Evolutionary conservation across 2,888 invertebrate genomes (phyloP), one percentile per base, ranked within the genome.

Genomic region (Camponotus fellah): DNA sequence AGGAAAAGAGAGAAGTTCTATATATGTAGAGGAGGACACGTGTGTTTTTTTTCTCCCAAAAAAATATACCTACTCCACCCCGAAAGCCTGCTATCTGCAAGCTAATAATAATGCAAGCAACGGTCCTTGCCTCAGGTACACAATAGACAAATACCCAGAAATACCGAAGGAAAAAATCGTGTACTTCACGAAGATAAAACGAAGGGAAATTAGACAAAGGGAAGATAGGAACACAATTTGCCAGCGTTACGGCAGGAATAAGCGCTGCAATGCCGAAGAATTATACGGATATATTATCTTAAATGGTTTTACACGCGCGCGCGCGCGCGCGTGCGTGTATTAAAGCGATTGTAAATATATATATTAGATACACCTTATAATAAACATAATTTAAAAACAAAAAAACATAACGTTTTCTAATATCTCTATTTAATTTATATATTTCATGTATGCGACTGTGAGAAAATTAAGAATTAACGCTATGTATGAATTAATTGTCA

Each of bases 311-410:
- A 92, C 26, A 26, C 26, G 26, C 26, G 26, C 26, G 26, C 26
- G 26, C 26, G 26, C 26, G 26, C 26, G 26, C 26, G 26, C 26
- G 26, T 26, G 26, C 90, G 89, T 92, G 92, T 92, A 93, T 91
- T 89, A 91, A 92, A 92, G 85, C 92, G 91, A 92, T 90, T 93
- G 93, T 93, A 93, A 92, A 93, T 93, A 92, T 93, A 92, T 92
- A 93, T 92, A 93, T 92, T 93, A 92, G 92, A 92, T 92, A 92
- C 92, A 93, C 88, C 92, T 86, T 91, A 93, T 91, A 92, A 92
- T 93, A 92, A 93, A 92, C 91, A 92, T 93, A 92, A 92, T 92
- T 92, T 93, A 92, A 49, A 49, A 49, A 49, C 49, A 49, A 49
- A 49, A 49, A 46, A 17, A 49, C 17, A 49, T 6, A 12, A 43